Conservation (phyloP, 2,113 vertebrate species). For the Forbesichthys papilliferus region DNA sequence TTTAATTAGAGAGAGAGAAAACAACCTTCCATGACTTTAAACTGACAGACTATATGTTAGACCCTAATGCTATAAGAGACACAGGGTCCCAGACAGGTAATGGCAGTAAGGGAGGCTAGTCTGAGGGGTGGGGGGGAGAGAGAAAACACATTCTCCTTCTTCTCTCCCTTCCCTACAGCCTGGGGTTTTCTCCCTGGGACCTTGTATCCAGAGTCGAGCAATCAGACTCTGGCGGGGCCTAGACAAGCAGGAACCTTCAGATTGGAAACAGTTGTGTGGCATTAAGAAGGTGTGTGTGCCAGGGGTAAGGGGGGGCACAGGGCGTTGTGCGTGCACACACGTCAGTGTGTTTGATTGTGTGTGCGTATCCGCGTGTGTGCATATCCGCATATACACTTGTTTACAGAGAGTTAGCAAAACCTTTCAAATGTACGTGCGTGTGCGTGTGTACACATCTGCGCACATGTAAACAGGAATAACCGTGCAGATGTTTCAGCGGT, state of each 20-base stretch:
- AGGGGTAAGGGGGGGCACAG: slow-evolving; percentile 29
- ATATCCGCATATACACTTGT: slow-evolving; percentile 29
- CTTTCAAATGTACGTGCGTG: not conserved
- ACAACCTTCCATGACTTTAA: slow-evolving; percentile 47
- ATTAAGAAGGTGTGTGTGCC: slow-evolving; percentile 75
- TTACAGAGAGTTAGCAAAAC: slow-evolving; percentile 15
- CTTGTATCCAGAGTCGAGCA: slow-evolving; percentile 72
- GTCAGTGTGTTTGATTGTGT: slow-evolving; percentile 23
- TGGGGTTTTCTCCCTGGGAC: slow-evolving; percentile 64
- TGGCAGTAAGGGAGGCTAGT: slow-evolving; percentile 15
- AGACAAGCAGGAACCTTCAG: slow-evolving; percentile 81
- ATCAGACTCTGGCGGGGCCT: slow-evolving; percentile 70
- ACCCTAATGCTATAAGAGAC: too few species aligned
- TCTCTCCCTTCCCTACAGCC: slow-evolving; percentile 47
- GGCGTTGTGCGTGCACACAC: slow-evolving; percentile 6
- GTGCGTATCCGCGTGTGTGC: slow-evolving; percentile 36
- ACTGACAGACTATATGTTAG: slow-evolving; percentile 3
- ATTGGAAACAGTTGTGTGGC: slow-evolving; percentile 80
- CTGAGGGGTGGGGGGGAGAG: not conserved
- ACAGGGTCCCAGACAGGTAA: slow-evolving; percentile 42
- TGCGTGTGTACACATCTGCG: slow-evolving; percentile 25
- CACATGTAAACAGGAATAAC: slow-evolving; percentile 52
- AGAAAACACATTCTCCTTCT: slow-evolving; percentile 32
- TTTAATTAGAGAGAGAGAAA: slow-evolving; percentile 23
- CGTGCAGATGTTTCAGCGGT: slow-evolving; percentile 35